Evolutionary conservation across 2,888 invertebrate species (phyloP).

Genomic region (Eilema caniola): DNA sequence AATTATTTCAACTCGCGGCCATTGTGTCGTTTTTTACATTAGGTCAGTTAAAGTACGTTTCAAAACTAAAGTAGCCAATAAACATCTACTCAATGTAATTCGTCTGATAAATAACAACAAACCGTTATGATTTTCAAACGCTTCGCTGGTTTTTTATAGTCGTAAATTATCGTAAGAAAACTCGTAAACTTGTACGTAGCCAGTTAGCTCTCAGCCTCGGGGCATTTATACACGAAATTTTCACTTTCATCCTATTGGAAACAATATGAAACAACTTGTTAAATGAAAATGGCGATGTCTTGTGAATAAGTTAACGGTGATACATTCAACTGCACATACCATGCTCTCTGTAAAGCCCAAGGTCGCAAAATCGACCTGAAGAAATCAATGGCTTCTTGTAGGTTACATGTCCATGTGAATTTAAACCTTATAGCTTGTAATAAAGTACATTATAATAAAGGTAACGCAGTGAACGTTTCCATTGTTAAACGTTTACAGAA

Average conservation of each 20-base stretch:
- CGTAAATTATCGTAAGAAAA: constrained; percentile 30
- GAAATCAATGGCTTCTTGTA: neutral
- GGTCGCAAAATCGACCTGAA: constrained; percentile 65
- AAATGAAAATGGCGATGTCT: constrained; percentile 37
- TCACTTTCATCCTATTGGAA: constrained; percentile 48
- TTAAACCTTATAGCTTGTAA: neutral
- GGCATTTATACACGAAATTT: constrained; percentile 28
- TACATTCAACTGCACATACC: constrained; percentile 46
- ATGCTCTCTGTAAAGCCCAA: constrained; percentile 59
- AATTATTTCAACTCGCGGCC: constrained; percentile 23
- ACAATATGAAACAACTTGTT: constrained; percentile 21
- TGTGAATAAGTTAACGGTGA: constrained; percentile 46
- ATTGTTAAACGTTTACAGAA: neutral
- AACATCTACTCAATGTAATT: constrained; percentile 31
- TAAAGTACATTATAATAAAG: too few relatives aligned
- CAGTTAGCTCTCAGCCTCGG: constrained; percentile 27
- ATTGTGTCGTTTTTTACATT: neutral
- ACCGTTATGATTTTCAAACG: constrained; percentile 31
- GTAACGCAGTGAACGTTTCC: neutral
- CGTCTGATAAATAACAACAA: constrained; percentile 37
- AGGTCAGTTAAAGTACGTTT: constrained; percentile 1
- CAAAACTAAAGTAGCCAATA: constrained; percentile 18
- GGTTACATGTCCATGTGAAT: neutral
- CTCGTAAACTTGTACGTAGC: constrained; percentile 34
- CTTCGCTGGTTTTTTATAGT: constrained; percentile 31